Percentiles rank a stretch among this genome's conserved stretches.
phyloP scores from a whole-genome alignment of 1,140 invertebrate species.

The Trichonephila clavipes region DNA sequence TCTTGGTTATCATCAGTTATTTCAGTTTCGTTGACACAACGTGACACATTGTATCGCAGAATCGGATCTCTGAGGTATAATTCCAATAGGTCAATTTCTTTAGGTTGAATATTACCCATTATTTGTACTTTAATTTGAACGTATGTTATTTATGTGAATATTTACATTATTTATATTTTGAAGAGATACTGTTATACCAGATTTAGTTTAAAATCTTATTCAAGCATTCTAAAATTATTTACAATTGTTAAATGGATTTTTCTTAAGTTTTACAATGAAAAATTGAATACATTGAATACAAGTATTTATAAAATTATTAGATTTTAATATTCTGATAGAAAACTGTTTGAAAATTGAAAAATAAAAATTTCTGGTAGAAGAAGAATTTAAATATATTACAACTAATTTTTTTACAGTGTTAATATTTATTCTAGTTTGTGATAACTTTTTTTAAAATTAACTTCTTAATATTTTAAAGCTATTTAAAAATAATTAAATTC shows the following conservation, averaged over 20 bases:
- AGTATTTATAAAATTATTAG: background rate
- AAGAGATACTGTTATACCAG: too few relatives aligned
- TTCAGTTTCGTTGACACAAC: slow-evolving; percentile 42
- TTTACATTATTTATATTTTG: background rate
- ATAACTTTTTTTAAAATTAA: too few relatives aligned
- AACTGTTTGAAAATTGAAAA: too few relatives aligned
- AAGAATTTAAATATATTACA: too few relatives aligned
- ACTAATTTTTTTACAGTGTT: too few relatives aligned
- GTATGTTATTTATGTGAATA: background rate
- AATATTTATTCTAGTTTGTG: too few relatives aligned
- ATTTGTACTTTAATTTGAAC: background rate
- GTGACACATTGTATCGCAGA: slow-evolving; percentile 38
- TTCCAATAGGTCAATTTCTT: slow-evolving; percentile 64
- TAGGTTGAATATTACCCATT: slow-evolving; percentile 61
- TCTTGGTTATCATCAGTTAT: slow-evolving; percentile 31
- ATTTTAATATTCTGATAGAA: too few relatives aligned
- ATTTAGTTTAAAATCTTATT: background rate
- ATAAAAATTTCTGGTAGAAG: too few relatives aligned
- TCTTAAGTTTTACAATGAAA: background rate
- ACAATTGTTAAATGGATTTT: background rate
- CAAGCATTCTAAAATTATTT: background rate
- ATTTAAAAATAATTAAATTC: too few relatives aligned
- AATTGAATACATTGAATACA: background rate
- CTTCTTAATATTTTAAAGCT: too few relatives aligned
- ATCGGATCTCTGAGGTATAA: slow-evolving; percentile 37